A percentile compares a stretch with the other conserved stretches of the same genome.
These are phyloP conservation scores for Harpegnathos saltator DNA, from an alignment of 1,140 invertebrate species.

Conservation along the genomic window DNA sequence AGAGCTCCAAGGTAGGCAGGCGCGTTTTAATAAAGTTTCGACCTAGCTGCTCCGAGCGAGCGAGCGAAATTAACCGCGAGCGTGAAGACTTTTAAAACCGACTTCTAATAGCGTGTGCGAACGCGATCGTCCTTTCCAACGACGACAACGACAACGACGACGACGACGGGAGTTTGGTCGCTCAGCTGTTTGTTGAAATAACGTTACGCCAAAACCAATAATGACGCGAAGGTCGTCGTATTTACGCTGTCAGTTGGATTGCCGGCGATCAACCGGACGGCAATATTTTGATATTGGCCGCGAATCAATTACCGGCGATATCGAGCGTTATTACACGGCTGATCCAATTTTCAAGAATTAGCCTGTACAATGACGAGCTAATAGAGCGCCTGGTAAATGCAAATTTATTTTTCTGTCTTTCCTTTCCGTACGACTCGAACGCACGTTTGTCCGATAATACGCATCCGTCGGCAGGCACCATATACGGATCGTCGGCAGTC, in stretches of 20 bases:
- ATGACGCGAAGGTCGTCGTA: slow-evolving; percentile 25
- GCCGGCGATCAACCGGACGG: slow-evolving; percentile 22
- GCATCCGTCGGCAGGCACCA: too few relatives aligned
- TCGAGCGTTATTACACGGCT: slow-evolving; percentile 58
- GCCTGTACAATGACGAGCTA: background rate
- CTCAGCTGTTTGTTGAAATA: slow-evolving; percentile 28
- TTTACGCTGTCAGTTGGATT: slow-evolving; percentile 39
- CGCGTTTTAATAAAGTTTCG: slow-evolving; percentile 8
- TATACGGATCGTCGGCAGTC: too few relatives aligned
- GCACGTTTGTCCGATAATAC: too few relatives aligned
- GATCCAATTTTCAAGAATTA: slow-evolving; percentile 58
- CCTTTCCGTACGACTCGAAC: background rate
- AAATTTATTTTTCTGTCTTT: background rate
- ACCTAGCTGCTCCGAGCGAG: background rate
- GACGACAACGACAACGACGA: background rate
- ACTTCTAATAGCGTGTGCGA: background rate
- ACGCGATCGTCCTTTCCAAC: too few relatives aligned
- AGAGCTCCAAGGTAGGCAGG: background rate
- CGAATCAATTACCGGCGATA: slow-evolving; percentile 33
- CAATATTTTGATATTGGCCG: slow-evolving; percentile 20
- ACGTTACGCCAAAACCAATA: slow-evolving; percentile 25
- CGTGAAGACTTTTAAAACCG: background rate
- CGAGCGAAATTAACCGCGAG: background rate
- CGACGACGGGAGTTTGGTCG: background rate
- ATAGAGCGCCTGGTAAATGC: background rate